These are phyloP conservation scores for Procavia capensis DNA, from an alignment of 2,113 vertebrate genomes.

Conservation along the genomic window DNA sequence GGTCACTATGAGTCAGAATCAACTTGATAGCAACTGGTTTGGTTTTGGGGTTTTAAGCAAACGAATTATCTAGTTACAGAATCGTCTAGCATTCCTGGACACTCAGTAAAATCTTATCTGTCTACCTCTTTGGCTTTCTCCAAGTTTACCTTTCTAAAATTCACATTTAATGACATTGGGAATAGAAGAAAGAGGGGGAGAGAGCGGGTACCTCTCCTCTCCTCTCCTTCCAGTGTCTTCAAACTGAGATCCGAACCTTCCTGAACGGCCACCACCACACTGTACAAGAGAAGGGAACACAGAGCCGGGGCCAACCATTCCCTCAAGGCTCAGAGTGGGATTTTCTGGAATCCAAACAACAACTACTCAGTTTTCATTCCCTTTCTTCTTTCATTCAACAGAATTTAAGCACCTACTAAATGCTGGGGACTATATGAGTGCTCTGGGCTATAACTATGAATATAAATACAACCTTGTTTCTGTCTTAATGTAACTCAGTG, in stretches of 20 bases:
- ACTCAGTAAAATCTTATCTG: not conserved
- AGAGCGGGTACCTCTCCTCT: not conserved
- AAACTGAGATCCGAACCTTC: not conserved
- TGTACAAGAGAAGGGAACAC: not conserved
- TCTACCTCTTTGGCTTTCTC: not conserved
- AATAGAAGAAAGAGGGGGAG: not conserved
- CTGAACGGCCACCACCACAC: not conserved
- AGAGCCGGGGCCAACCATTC: not conserved
- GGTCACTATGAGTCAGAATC: no score
- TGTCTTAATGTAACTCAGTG: not conserved
- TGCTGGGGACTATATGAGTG: no score
- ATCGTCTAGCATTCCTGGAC: not conserved
- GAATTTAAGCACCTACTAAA: not conserved
- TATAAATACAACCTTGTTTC: not conserved
- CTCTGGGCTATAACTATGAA: not conserved
- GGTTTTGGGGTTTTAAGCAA: no score
- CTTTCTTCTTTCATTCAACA: not conserved
- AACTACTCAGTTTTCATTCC: not conserved
- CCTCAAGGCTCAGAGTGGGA: not conserved
- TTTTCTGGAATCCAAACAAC: not conserved
- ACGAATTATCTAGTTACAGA: not conserved
- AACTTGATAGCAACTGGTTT: no score
- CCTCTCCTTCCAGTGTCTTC: not conserved
- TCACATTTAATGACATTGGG: not conserved
- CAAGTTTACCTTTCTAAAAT: conserved; percentile 14